These are phyloP conservation scores for Pelagia noctiluca DNA, from an alignment of 30 jellyfish, hydroid and myxozoan genomes.

Conservation along the genomic window DNA sequence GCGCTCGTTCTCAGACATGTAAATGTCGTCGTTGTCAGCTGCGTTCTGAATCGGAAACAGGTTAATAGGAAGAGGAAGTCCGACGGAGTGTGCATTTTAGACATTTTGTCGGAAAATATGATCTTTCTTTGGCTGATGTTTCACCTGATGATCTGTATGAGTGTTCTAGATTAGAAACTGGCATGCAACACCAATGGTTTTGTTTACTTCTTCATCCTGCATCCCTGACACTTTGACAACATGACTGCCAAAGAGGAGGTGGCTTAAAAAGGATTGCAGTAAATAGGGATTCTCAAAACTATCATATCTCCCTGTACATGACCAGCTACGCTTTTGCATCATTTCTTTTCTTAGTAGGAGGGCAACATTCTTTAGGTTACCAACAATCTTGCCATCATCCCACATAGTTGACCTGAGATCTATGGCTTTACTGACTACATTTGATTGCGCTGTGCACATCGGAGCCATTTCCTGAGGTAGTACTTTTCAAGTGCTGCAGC, in stretches of 20 bases:
- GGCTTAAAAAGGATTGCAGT: background rate
- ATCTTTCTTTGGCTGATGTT: background rate
- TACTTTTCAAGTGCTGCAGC: constrained; percentile 6
- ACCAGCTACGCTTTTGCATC: constrained; percentile 5
- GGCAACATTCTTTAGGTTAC: constrained; percentile 2
- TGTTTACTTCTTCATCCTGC: constrained; percentile 1
- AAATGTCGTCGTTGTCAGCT: too few relatives aligned
- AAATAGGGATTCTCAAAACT: background rate
- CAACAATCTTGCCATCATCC: constrained; percentile 1
- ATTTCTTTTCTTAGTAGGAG: background rate
- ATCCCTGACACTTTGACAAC: constrained; percentile 2
- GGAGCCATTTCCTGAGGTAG: constrained; percentile 2
- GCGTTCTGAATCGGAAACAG: too few relatives aligned
- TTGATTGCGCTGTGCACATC: constrained; percentile 1
- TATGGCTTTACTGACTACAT: background rate
- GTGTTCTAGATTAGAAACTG: constrained; percentile 1
- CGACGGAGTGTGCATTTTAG: background rate
- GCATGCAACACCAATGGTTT: constrained; percentile 2
- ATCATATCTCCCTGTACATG: constrained; percentile 1
- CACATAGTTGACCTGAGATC: background rate
- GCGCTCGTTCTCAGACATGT: too few relatives aligned
- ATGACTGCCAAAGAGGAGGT: constrained; percentile 8
- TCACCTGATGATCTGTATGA: constrained; percentile 1
- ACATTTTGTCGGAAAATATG: background rate
- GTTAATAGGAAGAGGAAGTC: background rate